phyloP scores from a whole-genome alignment of 92 coral and sea anemone genomes.

The Metridium senile region DNA sequence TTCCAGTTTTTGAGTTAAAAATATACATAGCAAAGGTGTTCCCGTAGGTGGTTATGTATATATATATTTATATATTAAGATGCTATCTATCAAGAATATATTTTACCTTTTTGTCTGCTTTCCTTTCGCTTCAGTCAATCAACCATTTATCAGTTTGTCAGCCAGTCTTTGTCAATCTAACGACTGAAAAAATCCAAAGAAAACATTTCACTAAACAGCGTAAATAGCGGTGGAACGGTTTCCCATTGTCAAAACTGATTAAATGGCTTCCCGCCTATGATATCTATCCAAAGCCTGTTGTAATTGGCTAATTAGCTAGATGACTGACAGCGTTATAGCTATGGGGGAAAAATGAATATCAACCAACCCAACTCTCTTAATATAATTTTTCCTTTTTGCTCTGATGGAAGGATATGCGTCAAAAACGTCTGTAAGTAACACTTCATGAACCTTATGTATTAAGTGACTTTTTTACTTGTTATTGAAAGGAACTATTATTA shows the following conservation, averaged over 20 bases:
- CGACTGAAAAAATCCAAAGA: neutral
- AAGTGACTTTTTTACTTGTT: too few species aligned
- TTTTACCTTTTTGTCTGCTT: neutral
- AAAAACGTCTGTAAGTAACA: too few species aligned
- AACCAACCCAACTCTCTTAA: neutral
- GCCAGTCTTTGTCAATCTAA: neutral
- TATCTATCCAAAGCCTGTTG: neutral
- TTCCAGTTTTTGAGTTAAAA: too few species aligned
- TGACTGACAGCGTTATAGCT: neutral
- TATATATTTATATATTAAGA: too few species aligned
- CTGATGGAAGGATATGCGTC: too few species aligned
- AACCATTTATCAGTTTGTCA: too few species aligned
- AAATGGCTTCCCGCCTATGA: constrained; percentile 2
- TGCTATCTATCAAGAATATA: too few species aligned
- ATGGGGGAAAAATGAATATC: neutral
- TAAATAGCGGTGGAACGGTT: neutral
- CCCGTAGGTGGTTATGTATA: too few species aligned
- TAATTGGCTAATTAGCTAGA: neutral
- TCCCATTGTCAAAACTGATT: neutral
- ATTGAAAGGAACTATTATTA: too few species aligned
- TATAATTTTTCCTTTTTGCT: neutral
- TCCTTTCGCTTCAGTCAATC: neutral
- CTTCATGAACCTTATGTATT: too few species aligned
- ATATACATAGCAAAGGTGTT: too few species aligned
- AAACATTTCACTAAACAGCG: too few species aligned